These are phyloP conservation scores for Ophion costatus DNA, from an alignment of 2,888 invertebrate genomes.

Conservation along the genomic window DNA sequence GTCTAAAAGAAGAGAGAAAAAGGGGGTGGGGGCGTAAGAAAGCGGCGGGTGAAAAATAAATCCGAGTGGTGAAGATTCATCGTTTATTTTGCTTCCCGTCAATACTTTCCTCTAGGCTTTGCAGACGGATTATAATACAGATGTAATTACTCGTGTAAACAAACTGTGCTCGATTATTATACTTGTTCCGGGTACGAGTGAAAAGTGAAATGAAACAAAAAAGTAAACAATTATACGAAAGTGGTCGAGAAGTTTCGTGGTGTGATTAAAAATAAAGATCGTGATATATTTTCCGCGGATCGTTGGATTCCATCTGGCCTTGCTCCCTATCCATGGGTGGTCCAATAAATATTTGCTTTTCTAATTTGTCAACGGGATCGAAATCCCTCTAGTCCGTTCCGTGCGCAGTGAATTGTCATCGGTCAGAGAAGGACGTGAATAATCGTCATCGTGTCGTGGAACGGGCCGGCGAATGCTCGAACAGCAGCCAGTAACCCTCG, in stretches of 20 bases:
- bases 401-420: conserved; percentile 60
- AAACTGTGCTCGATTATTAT: background rate
- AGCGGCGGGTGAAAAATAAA: conserved; percentile 14
- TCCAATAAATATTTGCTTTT: conserved; percentile 1
- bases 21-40: background rate
- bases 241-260: conserved; percentile 23
- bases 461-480: conserved; percentile 3
- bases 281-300: conserved; percentile 3
- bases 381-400: conserved; percentile 36
- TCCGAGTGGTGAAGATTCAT: conserved; percentile 29
- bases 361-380: conserved; percentile 37
- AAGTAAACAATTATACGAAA: background rate
- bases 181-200: background rate
- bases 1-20: background rate
- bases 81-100: conserved; percentile 8
- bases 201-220: background rate
- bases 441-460: conserved; percentile 41
- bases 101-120: conserved; percentile 52
- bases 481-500: conserved; percentile 38
- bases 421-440: conserved; percentile 51
- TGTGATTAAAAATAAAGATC: conserved; percentile 22
- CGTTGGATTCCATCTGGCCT: conserved; percentile 2
- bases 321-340: background rate
- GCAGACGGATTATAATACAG: conserved; percentile 37
- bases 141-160: background rate